A percentile compares a stretch with the other conserved stretches of the same genome.
Conservation (phyloP, 23 tunicate species). For the Phallusia fumigata region DNA sequence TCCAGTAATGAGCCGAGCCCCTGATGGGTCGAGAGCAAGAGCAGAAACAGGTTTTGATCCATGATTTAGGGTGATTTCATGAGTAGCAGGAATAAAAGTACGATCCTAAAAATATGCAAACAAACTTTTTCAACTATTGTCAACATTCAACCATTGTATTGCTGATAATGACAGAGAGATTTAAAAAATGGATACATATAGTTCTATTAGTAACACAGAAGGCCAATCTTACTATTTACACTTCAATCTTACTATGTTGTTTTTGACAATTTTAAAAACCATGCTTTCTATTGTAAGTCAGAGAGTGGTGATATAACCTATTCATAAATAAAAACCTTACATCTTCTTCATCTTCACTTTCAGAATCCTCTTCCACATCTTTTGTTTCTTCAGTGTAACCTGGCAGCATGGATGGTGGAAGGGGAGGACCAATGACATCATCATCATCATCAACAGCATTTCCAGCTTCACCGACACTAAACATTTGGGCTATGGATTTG, state of each 20-base stretch:
- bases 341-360: constrained; percentile 55
- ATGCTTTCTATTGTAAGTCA: no score
- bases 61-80: constrained; percentile 73
- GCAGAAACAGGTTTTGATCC: constrained; percentile 87
- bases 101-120: constrained; percentile 23
- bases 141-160: no score
- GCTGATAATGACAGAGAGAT: no score
- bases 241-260: no score
- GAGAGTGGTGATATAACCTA: no score
- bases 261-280: no score
- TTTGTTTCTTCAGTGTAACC: neutral
- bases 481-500: neutral
- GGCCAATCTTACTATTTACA: no score
- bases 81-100: constrained; percentile 79
- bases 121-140: no score
- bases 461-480: neutral
- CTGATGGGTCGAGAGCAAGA: constrained; percentile 88
- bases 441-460: constrained; percentile 47
- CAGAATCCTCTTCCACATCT: constrained; percentile 21
- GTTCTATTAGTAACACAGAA: no score
- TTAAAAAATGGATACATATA: no score
- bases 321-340: no score
- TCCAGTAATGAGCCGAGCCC: constrained; percentile 84
- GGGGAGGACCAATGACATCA: constrained; percentile 70
- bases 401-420: constrained; percentile 34